Base-by-base conservation (phyloP, 1,140 invertebrate species). In the Drosophila pseudoobscura region DNA sequence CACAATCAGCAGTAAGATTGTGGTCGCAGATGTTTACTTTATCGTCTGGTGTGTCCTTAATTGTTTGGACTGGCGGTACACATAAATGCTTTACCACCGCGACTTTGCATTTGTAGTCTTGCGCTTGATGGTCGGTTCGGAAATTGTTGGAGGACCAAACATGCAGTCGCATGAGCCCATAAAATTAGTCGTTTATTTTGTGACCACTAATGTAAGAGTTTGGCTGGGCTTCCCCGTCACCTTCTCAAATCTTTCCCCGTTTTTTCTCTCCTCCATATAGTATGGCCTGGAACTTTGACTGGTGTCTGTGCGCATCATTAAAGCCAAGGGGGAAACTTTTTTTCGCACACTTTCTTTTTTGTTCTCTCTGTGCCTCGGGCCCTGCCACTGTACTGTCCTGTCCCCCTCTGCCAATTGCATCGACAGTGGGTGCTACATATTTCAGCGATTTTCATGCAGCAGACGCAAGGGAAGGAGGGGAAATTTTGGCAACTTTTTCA, bases 101-200 rank as follows among this genome's bases (percentile, higher is more conserved):
- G 29, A 31, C 29, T 31, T 31, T 31, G 29, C 29, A 31, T 31
- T 31, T 7, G 43, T 39, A 64, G 57, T 64, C 8, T 54, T 49
- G 24, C 24, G 24, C 24, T 61, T 15, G 53, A 39, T 53, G 59
- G 45, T 61, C 58, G 45, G 59, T 41, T 61, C 58, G 45, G 62
- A 61, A 80, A 65, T 74, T 74, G 62, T 82, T 56, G 49, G 69
- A 6, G 26, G 46, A 5, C 3, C 56, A 46, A 59, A 84, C 70
- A 65, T 71, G 80, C 64, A 57, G 66, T 57, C 65, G 70, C 80
- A 73, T 64, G 69, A 83, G 56, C 29, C 61, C 63, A 53, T 56
- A 35, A 82, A 83, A 82, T 84, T 70, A 78, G 75, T 78, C 79
- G 78, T 82, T 83, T 78, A 82, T 78, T 83, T 82, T 51, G 70